phyloP scores from a whole-genome alignment of 2,797 vertebrate species.

The Pantherophis alleghaniensis region DNA sequence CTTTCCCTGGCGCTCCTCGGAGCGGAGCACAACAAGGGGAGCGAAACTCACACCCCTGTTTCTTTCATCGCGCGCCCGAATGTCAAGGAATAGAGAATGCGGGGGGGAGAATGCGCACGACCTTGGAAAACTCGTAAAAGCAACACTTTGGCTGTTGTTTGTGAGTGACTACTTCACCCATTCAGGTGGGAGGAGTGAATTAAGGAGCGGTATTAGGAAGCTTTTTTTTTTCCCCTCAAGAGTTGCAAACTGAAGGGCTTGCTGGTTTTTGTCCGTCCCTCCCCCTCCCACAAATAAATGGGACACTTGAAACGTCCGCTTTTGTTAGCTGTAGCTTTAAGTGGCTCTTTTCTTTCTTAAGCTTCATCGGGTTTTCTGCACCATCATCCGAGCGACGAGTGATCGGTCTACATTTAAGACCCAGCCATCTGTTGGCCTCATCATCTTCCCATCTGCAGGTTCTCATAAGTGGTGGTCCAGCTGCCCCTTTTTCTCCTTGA shows the following conservation, averaged over 20 bases:
- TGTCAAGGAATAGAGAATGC: not conserved
- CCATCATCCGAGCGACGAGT: not conserved
- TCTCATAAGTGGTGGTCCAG: not conserved
- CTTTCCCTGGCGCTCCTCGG: not conserved
- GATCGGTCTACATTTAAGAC: not conserved
- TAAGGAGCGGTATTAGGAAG: not conserved
- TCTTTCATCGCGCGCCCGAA: not conserved
- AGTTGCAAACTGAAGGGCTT: not conserved
- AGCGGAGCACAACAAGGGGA: not conserved
- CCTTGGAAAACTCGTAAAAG: not conserved
- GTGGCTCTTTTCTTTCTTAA: not conserved
- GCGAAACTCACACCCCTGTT: no score
- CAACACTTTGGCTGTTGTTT: not conserved
- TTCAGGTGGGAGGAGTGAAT: not conserved
- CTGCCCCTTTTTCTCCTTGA: not conserved
- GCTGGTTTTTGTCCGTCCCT: not conserved
- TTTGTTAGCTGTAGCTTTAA: not conserved
- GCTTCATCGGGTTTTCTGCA: not conserved
- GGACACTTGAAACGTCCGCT: not conserved
- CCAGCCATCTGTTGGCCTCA: not conserved
- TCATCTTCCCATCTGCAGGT: not conserved
- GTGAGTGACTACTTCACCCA: not conserved
- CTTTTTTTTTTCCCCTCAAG: not conserved
- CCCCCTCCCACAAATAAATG: not conserved
- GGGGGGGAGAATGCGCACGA: not conserved